Base-by-base conservation (phyloP, 2,113 vertebrate species). In the Natator depressus region DNA sequence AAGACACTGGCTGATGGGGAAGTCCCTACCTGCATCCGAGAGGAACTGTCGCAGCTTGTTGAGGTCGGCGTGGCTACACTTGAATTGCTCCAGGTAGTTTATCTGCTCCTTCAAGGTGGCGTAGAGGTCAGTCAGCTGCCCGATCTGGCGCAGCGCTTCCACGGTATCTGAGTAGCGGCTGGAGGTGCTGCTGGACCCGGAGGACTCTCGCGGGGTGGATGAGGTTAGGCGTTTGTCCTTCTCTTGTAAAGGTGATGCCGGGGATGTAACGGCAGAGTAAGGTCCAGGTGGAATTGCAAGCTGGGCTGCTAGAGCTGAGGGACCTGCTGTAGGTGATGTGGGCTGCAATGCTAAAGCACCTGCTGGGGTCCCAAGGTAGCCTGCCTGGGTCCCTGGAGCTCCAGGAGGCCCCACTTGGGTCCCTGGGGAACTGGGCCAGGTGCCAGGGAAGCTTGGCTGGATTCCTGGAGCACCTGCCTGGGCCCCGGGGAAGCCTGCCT, bases 131-230 rank as follows among this genome's bases (percentile, higher is more conserved):
- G 89, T 14, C 20, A 99, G 94, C 69, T 97, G 91, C 2, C 97
- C 95, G 0, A 98, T 38, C 49, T 92, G 89, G 46, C 59, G 97
- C 57, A 99, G 96, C 1, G 97, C 98, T 42, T 98, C 98, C 87
- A 97, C 42, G 0, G 96, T 97, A 2, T 98, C 96, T 0, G 94
- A 91, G 29, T 98, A 97, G 35, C 31, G 65, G 22, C 89, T 51
- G 0, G 95, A 80, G 19, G 84, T 59, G 1, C 89, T 84, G 93
- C 65, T 76, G 4, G 88, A 65, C 2, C 10, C 81, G 0, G 88
- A 78, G 57, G 88, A 57, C 10, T 49, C 84, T 2, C 12, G 13
- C 13, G n/a, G 19, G 24, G 53, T 1, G 0, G 17, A 84, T 7
- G 65, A 2, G 12, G 90, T 11, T 8, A 72, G 22, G 0, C 9